A percentile compares a stretch with the other conserved stretches of the same genome.
Evolutionary conservation across 30 jellyfish, hydroid and myxozoan genomes (phyloP).

Genomic region (Aurelia aurita): DNA sequence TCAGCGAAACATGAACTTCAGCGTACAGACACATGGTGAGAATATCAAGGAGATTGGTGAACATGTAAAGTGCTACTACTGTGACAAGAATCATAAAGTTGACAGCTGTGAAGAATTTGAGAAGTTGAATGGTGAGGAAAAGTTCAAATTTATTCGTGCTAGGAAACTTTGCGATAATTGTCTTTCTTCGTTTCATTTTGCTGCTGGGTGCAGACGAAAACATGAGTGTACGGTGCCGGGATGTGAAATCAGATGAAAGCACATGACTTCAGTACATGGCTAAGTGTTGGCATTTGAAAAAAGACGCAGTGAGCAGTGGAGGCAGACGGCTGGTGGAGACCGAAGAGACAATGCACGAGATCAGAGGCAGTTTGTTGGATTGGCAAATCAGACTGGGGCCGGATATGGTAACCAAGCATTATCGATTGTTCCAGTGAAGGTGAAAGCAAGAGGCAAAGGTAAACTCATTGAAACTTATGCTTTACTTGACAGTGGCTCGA

Average conservation of each 20-base stretch:
- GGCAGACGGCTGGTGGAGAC: background rate
- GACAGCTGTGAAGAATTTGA: too few relatives aligned
- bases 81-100: too few relatives aligned
- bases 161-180: slow-evolving; percentile 6
- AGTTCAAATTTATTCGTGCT: background rate
- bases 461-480: slow-evolving; percentile 35
- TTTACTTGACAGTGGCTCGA: slow-evolving; percentile 2
- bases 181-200: background rate
- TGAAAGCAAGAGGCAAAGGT: slow-evolving; percentile 22
- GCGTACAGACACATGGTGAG: slow-evolving; percentile 1
- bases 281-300: background rate
- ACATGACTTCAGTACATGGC: background rate
- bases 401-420: slow-evolving; percentile 3
- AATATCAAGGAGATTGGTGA: too few relatives aligned
- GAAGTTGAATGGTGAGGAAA: too few relatives aligned
- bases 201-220: slow-evolving; percentile 6
- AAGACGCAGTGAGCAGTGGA: background rate
- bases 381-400: slow-evolving; percentile 7
- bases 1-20: slow-evolving; percentile 17
- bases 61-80: too few relatives aligned
- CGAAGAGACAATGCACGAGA: background rate
- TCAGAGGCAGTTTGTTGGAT: slow-evolving; percentile 1
- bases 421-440: slow-evolving; percentile 31
- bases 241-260: background rate
- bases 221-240: background rate